A percentile compares a stretch with the other conserved stretches of the same genome.
Conservation (phyloP, 2,113 vertebrate species). For the Takifugu bimaculatus region DNA sequence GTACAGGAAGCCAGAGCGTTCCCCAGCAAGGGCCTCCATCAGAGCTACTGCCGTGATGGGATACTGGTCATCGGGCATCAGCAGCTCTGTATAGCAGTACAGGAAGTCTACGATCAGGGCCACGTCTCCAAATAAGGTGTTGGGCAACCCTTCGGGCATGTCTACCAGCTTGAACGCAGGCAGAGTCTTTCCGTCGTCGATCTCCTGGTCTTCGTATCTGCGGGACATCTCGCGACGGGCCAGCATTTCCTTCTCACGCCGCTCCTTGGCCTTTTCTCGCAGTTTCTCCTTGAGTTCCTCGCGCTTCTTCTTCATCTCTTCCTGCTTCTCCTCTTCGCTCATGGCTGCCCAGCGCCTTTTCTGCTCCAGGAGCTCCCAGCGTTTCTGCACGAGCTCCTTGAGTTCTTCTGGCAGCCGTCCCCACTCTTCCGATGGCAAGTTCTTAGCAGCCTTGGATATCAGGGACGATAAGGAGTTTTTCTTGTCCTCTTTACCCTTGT, state of each 20-base stretch:
- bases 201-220: constrained; percentile 90
- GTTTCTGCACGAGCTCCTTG: constrained; percentile 83
- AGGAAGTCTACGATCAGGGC: constrained; percentile 95
- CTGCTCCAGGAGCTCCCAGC: constrained; percentile 89
- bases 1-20: constrained; percentile 89
- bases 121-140: constrained; percentile 90
- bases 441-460: constrained; percentile 87
- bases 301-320: constrained; percentile 85
- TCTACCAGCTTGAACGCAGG: constrained; percentile 89
- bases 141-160: constrained; percentile 93
- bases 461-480: constrained; percentile 87
- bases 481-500: constrained; percentile 91
- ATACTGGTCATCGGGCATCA: constrained; percentile 91
- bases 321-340: constrained; percentile 88
- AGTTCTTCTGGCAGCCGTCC: constrained; percentile 89
- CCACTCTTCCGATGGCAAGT: constrained; percentile 86
- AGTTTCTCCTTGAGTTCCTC: constrained; percentile 86
- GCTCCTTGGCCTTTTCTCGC: constrained; percentile 87
- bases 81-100: constrained; percentile 86
- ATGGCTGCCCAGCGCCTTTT: constrained; percentile 88
- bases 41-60: constrained; percentile 88
- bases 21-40: constrained; percentile 89
- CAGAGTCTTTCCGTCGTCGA: constrained; percentile 81
- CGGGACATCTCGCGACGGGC: constrained; percentile 86
- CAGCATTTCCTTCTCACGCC: constrained; percentile 87